Evolutionary conservation across 2,888 invertebrate species (phyloP).

Genomic region (Sepioteuthis lessoniana): DNA sequence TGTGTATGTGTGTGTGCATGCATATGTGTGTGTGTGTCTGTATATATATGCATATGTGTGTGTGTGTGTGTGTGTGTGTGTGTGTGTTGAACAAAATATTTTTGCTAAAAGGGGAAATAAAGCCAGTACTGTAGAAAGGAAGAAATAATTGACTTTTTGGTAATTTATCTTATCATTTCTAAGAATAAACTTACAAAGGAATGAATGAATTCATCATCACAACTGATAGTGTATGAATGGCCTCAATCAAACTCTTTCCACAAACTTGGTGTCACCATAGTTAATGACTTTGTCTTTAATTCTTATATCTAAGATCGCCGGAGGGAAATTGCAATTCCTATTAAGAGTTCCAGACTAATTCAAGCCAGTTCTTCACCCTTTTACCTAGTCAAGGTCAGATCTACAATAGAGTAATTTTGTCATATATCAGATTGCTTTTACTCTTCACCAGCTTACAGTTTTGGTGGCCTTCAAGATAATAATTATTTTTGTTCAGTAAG

Average conservation of each 20-base stretch:
- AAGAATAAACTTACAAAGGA: not conserved
- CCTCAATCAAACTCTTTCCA: not conserved
- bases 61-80: not conserved
- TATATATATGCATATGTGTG: not conserved
- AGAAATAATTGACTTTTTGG: not conserved
- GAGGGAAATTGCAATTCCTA: not conserved
- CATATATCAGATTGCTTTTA: constrained; percentile 8
- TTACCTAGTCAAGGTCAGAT: not conserved
- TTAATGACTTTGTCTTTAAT: not conserved
- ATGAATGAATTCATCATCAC: not conserved
- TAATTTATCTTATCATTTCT: constrained; percentile 2
- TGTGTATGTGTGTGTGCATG: too few relatives aligned
- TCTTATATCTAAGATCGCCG: not conserved
- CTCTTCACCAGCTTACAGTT: not conserved
- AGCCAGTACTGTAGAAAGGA: not conserved
- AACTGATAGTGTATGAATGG: not conserved
- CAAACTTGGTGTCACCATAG: constrained; percentile 10
- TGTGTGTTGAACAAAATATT: not conserved
- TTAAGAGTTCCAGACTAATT: not conserved
- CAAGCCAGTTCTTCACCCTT: not conserved
- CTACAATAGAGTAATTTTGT: not conserved
- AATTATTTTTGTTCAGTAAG: not conserved
- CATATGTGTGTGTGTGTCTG: too few relatives aligned
- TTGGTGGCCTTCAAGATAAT: not conserved
- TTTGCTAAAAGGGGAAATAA: not conserved